A percentile compares a stretch with the other conserved stretches of the same genome.
Conservation (phyloP, 2,113 vertebrate genomes). For the Bothrops jararaca region DNA sequence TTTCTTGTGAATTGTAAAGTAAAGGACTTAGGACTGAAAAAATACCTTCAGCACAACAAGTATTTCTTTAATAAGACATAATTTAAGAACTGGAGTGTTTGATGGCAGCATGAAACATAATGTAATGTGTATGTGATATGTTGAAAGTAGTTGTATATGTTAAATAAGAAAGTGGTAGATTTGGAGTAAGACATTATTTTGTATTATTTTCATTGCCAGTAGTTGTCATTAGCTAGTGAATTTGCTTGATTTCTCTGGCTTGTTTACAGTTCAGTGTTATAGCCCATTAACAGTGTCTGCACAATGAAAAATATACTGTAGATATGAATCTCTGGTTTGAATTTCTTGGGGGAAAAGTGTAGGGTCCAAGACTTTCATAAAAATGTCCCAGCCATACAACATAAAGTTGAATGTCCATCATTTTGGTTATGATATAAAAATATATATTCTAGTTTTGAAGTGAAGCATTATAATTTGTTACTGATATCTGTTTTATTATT, state of each 20-base stretch:
- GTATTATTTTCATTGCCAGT: background rate
- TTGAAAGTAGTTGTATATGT: conserved; percentile 26
- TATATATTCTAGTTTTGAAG: background rate
- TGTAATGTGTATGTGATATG: conserved; percentile 4
- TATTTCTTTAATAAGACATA: conserved; percentile 65
- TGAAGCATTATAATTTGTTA: background rate
- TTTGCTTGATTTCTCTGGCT: conserved; percentile 35
- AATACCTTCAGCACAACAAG: conserved; percentile 52
- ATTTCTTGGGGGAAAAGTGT: background rate
- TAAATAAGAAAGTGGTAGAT: conserved; percentile 31
- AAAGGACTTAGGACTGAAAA: conserved; percentile 56
- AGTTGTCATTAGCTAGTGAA: background rate
- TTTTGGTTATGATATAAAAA: background rate
- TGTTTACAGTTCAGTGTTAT: background rate
- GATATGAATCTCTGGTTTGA: background rate
- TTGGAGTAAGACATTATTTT: conserved; percentile 10
- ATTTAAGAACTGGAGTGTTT: conserved; percentile 45
- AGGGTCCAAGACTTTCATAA: background rate
- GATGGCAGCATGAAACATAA: conserved; percentile 38
- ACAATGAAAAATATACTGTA: background rate
- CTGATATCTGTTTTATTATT: too few relatives aligned
- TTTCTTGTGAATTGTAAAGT: conserved; percentile 65
- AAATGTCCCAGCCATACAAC: background rate
- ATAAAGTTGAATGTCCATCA: background rate
- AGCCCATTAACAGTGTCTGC: background rate